A percentile compares a stretch with the other conserved stretches of the same genome.
Conservation (phyloP, 37 sponge, comb jelly and placozoan species). For the Mnemiopsis leidyi region DNA sequence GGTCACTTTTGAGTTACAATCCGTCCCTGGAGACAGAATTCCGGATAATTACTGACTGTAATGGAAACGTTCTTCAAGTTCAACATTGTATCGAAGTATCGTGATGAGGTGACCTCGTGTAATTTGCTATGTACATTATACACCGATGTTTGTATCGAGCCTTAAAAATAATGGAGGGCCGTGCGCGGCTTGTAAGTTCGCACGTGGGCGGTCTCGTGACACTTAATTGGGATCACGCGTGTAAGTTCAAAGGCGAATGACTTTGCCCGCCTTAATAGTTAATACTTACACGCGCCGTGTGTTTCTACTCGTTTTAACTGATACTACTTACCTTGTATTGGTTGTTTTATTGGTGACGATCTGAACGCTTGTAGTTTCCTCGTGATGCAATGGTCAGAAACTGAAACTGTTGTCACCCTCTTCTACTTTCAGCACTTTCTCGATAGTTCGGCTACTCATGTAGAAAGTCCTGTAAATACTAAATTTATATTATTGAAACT, state of each 20-base stretch:
- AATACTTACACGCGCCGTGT: neutral
- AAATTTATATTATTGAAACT: too few species aligned
- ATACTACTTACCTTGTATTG: neutral
- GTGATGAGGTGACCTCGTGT: neutral
- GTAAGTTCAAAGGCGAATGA: neutral
- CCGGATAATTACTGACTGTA: neutral
- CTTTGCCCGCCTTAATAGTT: neutral
- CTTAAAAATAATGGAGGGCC: neutral
- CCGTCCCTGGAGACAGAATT: neutral
- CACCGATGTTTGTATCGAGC: neutral
- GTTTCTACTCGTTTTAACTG: neutral
- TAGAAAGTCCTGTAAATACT: too few species aligned
- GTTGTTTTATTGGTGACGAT: too few species aligned
- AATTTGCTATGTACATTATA: neutral
- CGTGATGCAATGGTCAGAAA: too few species aligned
- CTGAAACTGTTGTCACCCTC: too few species aligned
- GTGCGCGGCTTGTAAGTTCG: neutral
- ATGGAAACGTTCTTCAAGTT: neutral
- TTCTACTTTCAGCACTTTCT: too few species aligned
- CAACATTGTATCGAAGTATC: too few species aligned
- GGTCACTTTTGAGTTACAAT: neutral
- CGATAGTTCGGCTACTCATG: too few species aligned
- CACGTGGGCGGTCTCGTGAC: neutral
- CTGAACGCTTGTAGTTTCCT: too few species aligned
- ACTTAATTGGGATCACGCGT: neutral